A percentile compares a stretch with the other conserved stretches of the same genome.
Conservation (phyloP, 2,888 invertebrate genomes). For the Eucera pruinosa region DNA sequence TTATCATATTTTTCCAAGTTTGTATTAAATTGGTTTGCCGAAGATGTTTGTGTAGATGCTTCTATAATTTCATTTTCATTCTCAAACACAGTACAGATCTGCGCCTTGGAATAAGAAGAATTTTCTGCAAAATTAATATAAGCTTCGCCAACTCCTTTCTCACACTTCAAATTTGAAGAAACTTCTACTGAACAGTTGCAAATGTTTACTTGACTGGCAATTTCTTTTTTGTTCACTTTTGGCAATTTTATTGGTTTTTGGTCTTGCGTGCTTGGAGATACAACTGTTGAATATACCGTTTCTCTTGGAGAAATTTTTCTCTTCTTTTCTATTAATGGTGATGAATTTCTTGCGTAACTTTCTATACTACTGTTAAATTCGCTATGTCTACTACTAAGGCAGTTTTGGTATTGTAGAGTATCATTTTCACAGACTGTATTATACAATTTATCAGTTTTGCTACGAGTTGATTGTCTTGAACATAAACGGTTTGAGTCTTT, state of each 20-base stretch:
- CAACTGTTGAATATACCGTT: not conserved
- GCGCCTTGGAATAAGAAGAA: not conserved
- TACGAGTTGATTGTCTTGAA: not conserved
- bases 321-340: not conserved
- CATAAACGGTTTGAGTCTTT: not conserved
- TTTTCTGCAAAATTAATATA: not conserved
- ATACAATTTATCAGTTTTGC: not conserved
- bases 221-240: not conserved
- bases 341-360: not conserved
- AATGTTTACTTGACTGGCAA: conserved; percentile 23
- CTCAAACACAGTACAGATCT: not conserved
- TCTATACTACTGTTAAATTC: not conserved
- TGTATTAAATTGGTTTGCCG: too few species aligned
- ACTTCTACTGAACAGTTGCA: conserved; percentile 16
- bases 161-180: not conserved
- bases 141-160: not conserved
- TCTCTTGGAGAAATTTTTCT: not conserved
- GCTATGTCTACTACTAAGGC: not conserved
- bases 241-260: not conserved
- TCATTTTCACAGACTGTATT: not conserved
- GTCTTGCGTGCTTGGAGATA: not conserved
- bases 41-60: too few species aligned
- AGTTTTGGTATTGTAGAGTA: not conserved
- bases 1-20: too few species aligned
- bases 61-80: not conserved